Evolutionary conservation across 1,140 invertebrate genomes (phyloP).

Genomic region (Habropoda laboriosa): DNA sequence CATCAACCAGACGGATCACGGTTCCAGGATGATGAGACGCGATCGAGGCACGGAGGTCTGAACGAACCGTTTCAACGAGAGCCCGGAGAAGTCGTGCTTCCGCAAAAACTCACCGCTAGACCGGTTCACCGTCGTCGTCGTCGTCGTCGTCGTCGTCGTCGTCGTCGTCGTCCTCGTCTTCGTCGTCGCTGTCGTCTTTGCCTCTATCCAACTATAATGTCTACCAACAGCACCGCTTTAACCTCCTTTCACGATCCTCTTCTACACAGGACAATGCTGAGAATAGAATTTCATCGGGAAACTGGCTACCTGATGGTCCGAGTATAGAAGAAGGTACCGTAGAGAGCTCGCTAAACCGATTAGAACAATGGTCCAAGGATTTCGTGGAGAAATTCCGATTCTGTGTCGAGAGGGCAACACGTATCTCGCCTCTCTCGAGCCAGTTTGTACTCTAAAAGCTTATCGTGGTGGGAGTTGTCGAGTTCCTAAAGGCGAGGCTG

Average conservation of each 20-base stretch:
- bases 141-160: slow-evolving; percentile 24
- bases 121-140: slow-evolving; percentile 49
- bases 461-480: neutral
- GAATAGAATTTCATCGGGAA: neutral
- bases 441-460: neutral
- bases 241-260: neutral
- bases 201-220: slow-evolving; percentile 27
- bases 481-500: neutral
- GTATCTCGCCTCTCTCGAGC: too few relatives aligned
- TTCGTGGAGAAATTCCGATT: too few relatives aligned
- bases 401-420: neutral
- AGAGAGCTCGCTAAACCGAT: too few relatives aligned
- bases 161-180: slow-evolving; percentile 38
- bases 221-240: slow-evolving; percentile 6
- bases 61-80: slow-evolving; percentile 23
- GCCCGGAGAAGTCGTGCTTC: slow-evolving; percentile 8
- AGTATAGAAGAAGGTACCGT: neutral
- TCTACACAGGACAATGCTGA: neutral
- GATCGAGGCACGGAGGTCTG: neutral
- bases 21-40: neutral
- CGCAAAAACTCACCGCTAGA: slow-evolving; percentile 60
- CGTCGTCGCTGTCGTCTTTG: slow-evolving; percentile 18
- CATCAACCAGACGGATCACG: slow-evolving; percentile 17
- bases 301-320: neutral
- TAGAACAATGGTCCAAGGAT: neutral